Evolutionary conservation across 2,113 vertebrate species (phyloP), one percentile per base, ranked within the genome.

Genomic region (Atherinomorus stipes): DNA sequence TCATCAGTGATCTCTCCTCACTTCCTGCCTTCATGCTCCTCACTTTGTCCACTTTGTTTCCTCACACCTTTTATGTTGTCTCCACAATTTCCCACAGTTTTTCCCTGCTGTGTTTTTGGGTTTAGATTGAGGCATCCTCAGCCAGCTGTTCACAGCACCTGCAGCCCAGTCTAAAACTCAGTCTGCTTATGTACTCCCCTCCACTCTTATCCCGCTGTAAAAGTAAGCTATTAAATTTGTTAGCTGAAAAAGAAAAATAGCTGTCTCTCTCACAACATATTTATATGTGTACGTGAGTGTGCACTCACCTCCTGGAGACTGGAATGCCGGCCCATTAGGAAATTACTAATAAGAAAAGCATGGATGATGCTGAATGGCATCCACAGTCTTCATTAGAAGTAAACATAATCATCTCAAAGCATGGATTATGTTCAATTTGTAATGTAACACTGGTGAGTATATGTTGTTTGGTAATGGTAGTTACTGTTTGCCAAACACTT

Each of bases 101-200:
- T 59, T 69, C 45, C 49, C 67, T 65, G 68, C 34, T 66, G n/a
- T 3, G 38, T 72, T 65, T 59, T 64, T 40, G 64, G 65, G 19
- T 84, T 78, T 74, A 21, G 52, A 64, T 56, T 63, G 66, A 86
- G 80, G 54, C 66, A 59, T 53, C 56, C 28, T 78, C 11, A 19
- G 45, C 58, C 89, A 91, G 85, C 91, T 92, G 91, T 77, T 69
- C 59, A 18, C 52, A 78, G 84, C 90, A 91, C 87, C 90, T 91
- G 89, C 85, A 83, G n/a, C 50, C 31, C 45, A 15, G 52, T 61
- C 71, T 23, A 58, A 44, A 34, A 65, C 11, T 44, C 53, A 47
- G 31, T 67, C 45, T 19, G 40, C 44, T 38, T 22, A 44, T 38
- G 26, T 80, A 50, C 37, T 65, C 51, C 70, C 64, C 67, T 63